These are phyloP conservation scores for Lonchura striata DNA, from an alignment of 2,113 vertebrate genomes.

Conservation along the genomic window DNA sequence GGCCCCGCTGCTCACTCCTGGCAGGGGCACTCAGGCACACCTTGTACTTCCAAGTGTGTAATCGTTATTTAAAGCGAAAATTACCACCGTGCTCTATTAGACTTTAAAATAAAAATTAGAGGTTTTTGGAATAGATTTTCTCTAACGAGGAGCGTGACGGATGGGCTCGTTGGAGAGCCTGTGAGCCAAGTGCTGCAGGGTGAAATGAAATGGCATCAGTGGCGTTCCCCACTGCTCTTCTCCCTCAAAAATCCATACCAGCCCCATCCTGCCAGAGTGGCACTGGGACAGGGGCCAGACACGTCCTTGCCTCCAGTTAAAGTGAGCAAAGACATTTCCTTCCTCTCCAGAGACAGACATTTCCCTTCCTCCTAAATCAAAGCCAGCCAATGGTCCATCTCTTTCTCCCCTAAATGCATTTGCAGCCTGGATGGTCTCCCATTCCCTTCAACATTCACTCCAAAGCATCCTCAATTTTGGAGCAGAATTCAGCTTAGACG, in stretches of 20 bases:
- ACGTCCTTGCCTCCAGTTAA: not conserved
- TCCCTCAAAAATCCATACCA: not conserved
- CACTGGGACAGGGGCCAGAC: not conserved
- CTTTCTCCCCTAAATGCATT: not conserved
- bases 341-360: not conserved
- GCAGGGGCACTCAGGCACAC: not conserved
- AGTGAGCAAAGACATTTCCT: not conserved
- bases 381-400: not conserved
- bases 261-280: rapidly evolving
- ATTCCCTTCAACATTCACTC: not conserved
- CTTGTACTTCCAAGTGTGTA: not conserved
- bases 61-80: slow-evolving; percentile 58
- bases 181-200: not conserved
- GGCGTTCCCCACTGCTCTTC: not conserved
- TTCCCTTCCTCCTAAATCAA: not conserved
- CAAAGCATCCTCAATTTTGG: not conserved
- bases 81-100: slow-evolving; percentile 13
- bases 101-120: slow-evolving; percentile 63
- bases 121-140: slow-evolving; percentile 62
- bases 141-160: slow-evolving; percentile 60
- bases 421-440: not conserved
- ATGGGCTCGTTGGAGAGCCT: not conserved
- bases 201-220: not conserved
- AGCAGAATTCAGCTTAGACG: not conserved
- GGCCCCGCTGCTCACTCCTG: rapidly evolving